Base-by-base conservation (phyloP, 2,888 invertebrate genomes). In the Podabrus alpinus region DNA sequence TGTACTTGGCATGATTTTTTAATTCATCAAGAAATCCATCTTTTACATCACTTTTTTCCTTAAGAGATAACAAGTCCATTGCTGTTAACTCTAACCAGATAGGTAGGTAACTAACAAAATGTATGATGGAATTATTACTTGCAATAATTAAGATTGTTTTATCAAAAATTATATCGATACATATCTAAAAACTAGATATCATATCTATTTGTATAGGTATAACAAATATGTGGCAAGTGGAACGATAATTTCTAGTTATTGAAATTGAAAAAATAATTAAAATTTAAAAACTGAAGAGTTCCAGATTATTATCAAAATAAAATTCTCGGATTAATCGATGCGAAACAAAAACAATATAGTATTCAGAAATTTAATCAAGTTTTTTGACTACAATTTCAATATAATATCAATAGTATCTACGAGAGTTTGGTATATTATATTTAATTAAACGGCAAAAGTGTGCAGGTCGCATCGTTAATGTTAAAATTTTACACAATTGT, bases 1-100 rank as follows among this genome's bases (percentile, higher is more conserved):
- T 80, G 72, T 82, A 82, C 59, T 80, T 80, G 60, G 75, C 79
- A 11, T 76, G 75, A 69, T 78, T 78, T 66, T 71, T 77, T 15
- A 82, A 61, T 9, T 79, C 78, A 5, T 17, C 21, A 15, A 81
- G 59, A 71, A 81, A 81, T 62, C 81, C 80, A n/a, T 77, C 68
- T 15, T 74, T 66, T 13, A 77, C 59, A 68, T 79, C 74, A 29
- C 62, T 7, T 10, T 73, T 77, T 19, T 78, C 66, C 15, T 70
- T 59, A 66, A 75, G 76, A n/a, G 78, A 72, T 62, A 66, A 64
- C 16, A 78, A 74, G 11, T 80, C 75, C 79, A 80, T 79, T 7
- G 45, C n/a, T 45, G 7, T 7, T 45, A n/a, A n/a, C 2, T 45
- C 45, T 7, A 7, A 45, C n/a, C n/a, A 7, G 7, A 45, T 45